Percentiles rank a stretch among this genome's conserved stretches.
Conservation (phyloP, 2,113 vertebrate genomes). For the Herpailurus yagouaroundi region DNA sequence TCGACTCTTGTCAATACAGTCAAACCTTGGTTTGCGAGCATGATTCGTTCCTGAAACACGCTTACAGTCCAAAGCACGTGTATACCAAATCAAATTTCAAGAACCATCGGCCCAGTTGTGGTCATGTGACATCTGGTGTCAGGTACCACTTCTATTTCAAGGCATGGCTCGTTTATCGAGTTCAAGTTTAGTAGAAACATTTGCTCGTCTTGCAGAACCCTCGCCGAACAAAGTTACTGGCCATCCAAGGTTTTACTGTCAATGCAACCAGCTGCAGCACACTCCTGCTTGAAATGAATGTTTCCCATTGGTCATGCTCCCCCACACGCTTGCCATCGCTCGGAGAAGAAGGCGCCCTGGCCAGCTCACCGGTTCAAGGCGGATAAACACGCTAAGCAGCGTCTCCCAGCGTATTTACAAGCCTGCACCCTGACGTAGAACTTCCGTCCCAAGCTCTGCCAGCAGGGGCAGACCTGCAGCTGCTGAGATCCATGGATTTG, state of each 20-base stretch:
- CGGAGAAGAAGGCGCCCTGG: neutral
- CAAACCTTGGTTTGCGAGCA: too few species aligned
- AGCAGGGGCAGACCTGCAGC: neutral
- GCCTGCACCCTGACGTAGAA: neutral
- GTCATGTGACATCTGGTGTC: too few species aligned
- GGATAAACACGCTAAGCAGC: neutral
- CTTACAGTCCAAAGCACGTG: too few species aligned
- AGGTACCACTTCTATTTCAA: too few species aligned
- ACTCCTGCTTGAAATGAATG: neutral
- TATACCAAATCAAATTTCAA: too few species aligned
- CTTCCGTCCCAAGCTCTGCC: rapidly evolving
- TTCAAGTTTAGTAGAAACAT: too few species aligned
- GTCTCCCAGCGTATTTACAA: neutral
- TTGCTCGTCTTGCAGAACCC: too few species aligned
- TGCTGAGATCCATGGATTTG: neutral
- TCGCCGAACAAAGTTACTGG: too few species aligned
- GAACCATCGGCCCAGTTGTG: too few species aligned
- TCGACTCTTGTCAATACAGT: neutral
- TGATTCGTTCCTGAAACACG: too few species aligned
- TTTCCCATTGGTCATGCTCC: neutral
- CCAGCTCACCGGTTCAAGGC: neutral
- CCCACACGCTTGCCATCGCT: neutral
- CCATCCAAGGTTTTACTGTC: too few species aligned
- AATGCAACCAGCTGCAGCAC: neutral
- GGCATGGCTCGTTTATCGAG: too few species aligned